Evolutionary conservation across 2,113 vertebrate genomes (phyloP).

Genomic region (Hydrochoerus hydrochaeris): DNA sequence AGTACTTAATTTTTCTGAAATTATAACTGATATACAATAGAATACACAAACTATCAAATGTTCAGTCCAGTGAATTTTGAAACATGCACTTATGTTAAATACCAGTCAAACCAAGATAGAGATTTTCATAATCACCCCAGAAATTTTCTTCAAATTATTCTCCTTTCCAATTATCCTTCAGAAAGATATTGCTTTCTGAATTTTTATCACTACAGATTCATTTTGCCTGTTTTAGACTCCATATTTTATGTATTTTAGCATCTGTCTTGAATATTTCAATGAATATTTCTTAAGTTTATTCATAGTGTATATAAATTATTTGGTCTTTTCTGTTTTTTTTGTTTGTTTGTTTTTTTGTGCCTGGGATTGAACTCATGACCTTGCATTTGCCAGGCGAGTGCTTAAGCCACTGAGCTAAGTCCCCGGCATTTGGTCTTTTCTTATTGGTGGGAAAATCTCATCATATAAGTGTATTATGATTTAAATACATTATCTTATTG

Average conservation of each 20-base stretch:
- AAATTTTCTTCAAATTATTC: background rate
- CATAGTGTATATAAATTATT: background rate
- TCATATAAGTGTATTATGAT: background rate
- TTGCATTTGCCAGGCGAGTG: no score
- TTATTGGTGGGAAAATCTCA: conserved; percentile 20
- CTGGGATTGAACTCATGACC: no score
- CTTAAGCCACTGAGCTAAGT: no score
- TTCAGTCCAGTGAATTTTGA: conserved; percentile 42
- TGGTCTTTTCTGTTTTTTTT: background rate
- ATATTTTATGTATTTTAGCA: background rate
- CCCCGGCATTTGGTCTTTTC: background rate
- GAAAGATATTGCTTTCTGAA: conserved; percentile 2
- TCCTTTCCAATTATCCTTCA: background rate
- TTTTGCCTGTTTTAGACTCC: conserved; percentile 8
- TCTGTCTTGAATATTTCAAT: conserved; percentile 30
- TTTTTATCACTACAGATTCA: conserved; percentile 16
- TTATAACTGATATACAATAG: background rate
- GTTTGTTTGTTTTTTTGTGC: no score
- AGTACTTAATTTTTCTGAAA: conserved; percentile 2
- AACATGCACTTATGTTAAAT: background rate
- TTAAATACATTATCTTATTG: conserved; percentile 37
- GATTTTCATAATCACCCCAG: background rate
- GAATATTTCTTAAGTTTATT: conserved; percentile 9
- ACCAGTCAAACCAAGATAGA: background rate
- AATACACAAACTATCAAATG: background rate